Conservation (phyloP, 2,797 vertebrate species). For the Todus mexicanus region DNA sequence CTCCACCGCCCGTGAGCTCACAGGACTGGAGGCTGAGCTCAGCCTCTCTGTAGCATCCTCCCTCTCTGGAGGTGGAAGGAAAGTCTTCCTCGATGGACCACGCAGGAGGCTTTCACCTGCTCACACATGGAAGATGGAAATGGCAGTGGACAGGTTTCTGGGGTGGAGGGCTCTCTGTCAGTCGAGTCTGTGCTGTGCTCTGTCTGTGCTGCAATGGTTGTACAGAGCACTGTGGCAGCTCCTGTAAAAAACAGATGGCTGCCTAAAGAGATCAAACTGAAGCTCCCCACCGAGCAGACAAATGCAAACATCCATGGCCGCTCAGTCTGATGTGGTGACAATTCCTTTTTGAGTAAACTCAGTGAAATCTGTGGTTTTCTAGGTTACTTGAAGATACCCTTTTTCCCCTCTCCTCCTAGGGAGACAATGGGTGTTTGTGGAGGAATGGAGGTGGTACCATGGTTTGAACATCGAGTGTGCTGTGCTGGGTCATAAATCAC, state of each 20-base stretch:
- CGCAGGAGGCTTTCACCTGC: accelerated
- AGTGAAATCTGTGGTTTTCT: not conserved
- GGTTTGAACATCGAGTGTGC: not conserved
- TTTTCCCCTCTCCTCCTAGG: not conserved
- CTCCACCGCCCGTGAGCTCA: not conserved
- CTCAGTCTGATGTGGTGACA: not conserved
- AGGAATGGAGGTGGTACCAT: accelerated
- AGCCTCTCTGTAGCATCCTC: not conserved
- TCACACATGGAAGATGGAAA: not conserved
- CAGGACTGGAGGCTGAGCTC: not conserved
- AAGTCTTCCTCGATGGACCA: not conserved
- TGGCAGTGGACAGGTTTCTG: not conserved
- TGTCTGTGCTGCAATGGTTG: not conserved
- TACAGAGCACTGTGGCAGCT: not conserved
- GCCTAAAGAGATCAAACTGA: not conserved
- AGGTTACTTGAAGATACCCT: not conserved
- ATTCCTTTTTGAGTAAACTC: not conserved
- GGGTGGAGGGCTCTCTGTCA: not conserved
- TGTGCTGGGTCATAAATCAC: not conserved
- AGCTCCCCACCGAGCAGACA: not conserved
- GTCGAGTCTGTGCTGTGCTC: accelerated
- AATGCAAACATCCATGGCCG: not conserved
- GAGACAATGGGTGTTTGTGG: not conserved
- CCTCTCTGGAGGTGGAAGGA: not conserved
- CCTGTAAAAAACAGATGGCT: not conserved